Evolutionary conservation across 2,113 vertebrate species (phyloP).

Genomic region (Siniperca chuatsi): DNA sequence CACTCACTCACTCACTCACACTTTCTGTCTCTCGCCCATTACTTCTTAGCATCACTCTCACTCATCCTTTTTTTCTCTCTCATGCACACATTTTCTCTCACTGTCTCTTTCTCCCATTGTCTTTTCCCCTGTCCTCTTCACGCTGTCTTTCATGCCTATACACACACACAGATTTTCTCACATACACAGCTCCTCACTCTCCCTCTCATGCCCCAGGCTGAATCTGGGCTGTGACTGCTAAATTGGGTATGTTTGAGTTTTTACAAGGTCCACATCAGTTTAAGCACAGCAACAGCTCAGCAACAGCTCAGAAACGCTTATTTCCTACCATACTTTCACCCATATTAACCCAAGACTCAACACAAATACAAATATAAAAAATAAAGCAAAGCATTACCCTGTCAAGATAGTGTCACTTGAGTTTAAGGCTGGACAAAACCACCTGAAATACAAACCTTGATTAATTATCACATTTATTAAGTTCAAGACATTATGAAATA

Average conservation of each 20-base stretch:
- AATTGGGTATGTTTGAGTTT: neutral
- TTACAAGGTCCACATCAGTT: neutral
- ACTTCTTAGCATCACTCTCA: neutral
- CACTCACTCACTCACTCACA: neutral
- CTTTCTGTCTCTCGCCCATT: neutral
- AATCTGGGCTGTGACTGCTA: neutral
- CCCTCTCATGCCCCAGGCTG: slow-evolving; percentile 2
- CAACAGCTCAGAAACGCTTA: neutral
- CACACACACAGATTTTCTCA: neutral
- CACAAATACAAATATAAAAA: too few species aligned
- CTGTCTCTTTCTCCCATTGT: neutral
- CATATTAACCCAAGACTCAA: too few species aligned
- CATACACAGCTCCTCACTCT: neutral
- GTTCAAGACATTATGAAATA: too few species aligned
- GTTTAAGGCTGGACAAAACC: too few species aligned
- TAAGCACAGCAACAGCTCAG: neutral
- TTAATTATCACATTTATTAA: too few species aligned
- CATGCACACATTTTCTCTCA: neutral
- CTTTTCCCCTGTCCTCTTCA: neutral
- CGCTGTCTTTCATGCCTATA: neutral
- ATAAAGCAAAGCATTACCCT: too few species aligned
- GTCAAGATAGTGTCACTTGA: too few species aligned
- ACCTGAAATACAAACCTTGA: too few species aligned
- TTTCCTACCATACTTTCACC: too few species aligned
- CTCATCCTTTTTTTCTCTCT: neutral